Evolutionary conservation across 2,888 invertebrate species (phyloP), one percentile per base, ranked within the genome.

Genomic region (Amblyjoppa fuscipennis): DNA sequence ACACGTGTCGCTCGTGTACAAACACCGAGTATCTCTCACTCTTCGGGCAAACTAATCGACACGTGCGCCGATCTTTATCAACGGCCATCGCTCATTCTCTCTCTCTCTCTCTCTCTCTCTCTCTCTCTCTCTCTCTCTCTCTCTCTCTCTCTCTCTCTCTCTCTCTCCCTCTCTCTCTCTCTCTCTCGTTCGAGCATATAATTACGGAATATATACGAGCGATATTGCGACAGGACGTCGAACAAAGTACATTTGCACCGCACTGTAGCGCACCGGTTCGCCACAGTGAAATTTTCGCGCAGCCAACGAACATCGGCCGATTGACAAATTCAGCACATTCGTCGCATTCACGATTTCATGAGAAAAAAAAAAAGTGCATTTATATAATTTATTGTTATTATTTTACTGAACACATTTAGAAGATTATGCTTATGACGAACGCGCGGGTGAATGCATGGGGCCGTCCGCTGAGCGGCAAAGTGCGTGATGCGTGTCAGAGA

Each of bases 401-500:
- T 51, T 74, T 68, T 68, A 74, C 41, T n/a, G 45, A 25, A 45
- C 20, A 69, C 68, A 64, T 70, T 79, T 80, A 71, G 83, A 80
- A 75, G 70, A 80, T 80, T 71, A 84, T 84, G 83, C 71, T 84
- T 80, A 80, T 75, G 74, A 79, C 41, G 49, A 51, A 64, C 20
- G 80, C 20, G 80, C 53, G 79, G 79, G 75, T 70, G 80, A 84
- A 75, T 80, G 31, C 68, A 53, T 51, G 28, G 9, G 11, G 64
- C 16, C 31, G 76, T 49, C 53, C 74, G 64, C 53, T 70, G 75
- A 83, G 79, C 69, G 69, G 51, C 79, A 64, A 80, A 84, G 70
- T 80, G 83, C 80, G 80, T 75, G 83, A 84, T 84, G 83, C 75
- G 79, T 80, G 79, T 70, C 75, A 79, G 75, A 64, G 75, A 79